Evolutionary conservation across 2,797 vertebrate species (phyloP).

Genomic region (Gadopsis marmoratus): DNA sequence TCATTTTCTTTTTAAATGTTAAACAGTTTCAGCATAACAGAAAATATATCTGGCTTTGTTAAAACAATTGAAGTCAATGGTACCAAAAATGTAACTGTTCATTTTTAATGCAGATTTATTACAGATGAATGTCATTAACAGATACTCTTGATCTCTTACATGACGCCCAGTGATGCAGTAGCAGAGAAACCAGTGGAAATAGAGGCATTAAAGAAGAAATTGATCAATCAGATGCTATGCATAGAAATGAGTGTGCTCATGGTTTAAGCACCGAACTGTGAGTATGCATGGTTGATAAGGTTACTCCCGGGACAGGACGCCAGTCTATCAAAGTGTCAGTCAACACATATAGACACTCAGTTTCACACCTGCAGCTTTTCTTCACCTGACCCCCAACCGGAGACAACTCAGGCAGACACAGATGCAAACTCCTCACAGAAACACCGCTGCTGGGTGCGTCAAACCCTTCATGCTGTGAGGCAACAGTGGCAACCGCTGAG

Average conservation of each 20-base stretch:
- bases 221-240: not conserved
- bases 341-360: not conserved
- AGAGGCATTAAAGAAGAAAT: not conserved
- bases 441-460: not conserved
- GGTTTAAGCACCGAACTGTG: not conserved
- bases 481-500: constrained; percentile 2
- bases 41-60: not conserved
- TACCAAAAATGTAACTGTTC: not conserved
- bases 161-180: not conserved
- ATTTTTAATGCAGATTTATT: not conserved
- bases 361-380: constrained; percentile 9
- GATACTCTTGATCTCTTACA: not conserved
- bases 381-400: not conserved
- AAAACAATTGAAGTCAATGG: not conserved
- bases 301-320: not conserved
- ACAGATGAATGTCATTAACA: not conserved
- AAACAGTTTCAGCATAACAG: not conserved
- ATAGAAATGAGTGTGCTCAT: not conserved
- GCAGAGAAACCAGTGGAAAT: not conserved
- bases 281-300: not conserved
- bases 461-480: not conserved
- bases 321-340: not conserved
- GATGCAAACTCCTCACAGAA: not conserved
- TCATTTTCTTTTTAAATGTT: too few relatives aligned
- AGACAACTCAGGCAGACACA: not conserved